phyloP scores from a whole-genome alignment of 2,888 invertebrate species.

The Hybos culiciformis region DNA sequence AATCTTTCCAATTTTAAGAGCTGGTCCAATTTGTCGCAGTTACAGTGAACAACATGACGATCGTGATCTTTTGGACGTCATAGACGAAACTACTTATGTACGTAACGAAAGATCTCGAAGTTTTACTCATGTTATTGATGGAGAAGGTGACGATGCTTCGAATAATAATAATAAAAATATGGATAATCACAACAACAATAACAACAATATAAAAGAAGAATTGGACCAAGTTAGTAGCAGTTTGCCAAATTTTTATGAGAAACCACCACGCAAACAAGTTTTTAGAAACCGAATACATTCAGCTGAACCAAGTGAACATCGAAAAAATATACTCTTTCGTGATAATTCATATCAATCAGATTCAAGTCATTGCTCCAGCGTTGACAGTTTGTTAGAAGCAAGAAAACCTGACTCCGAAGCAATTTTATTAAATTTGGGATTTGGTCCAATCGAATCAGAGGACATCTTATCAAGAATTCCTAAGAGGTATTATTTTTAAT shows the following conservation, averaged over 20 bases:
- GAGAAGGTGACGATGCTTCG: neutral
- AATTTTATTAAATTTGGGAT: constrained; percentile 66
- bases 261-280: neutral
- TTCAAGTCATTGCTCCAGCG: constrained; percentile 57
- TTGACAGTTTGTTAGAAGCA: constrained; percentile 69
- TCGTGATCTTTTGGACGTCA: neutral
- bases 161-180: neutral
- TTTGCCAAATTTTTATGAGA: neutral
- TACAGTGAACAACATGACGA: neutral
- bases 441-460: constrained; percentile 56
- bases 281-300: neutral
- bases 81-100: neutral
- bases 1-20: too few relatives aligned
- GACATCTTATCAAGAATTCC: constrained; percentile 68
- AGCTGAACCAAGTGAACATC: neutral
- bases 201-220: neutral
- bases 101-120: neutral
- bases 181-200: neutral
- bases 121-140: neutral
- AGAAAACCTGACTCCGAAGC: constrained; percentile 82
- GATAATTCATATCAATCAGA: constrained; percentile 34
- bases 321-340: constrained; percentile 15
- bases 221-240: neutral
- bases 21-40: neutral
- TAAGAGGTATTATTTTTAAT: constrained; percentile 35